These are phyloP conservation scores for Xenentodon cancila DNA, from an alignment of 2,797 vertebrate genomes.

Conservation along the genomic window DNA sequence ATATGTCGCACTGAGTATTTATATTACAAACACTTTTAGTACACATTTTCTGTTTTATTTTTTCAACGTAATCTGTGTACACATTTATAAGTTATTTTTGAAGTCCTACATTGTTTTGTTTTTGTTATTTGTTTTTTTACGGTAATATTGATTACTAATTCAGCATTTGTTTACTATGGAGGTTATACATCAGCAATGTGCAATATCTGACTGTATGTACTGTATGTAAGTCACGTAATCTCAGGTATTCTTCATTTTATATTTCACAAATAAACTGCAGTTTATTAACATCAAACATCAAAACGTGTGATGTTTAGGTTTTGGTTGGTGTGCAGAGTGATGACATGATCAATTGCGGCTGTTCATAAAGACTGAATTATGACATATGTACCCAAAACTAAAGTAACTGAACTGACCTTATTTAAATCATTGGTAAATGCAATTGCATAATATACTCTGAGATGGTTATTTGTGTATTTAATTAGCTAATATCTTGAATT, in stretches of 20 bases:
- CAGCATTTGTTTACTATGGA: conserved; percentile 33
- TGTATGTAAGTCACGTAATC: conserved; percentile 42
- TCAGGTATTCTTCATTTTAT: conserved; percentile 58
- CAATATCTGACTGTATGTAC: conserved; percentile 47
- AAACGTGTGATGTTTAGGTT: conserved; percentile 9
- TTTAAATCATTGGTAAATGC: neutral
- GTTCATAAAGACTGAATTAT: neutral
- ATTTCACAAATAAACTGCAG: conserved; percentile 47
- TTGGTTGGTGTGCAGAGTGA: neutral
- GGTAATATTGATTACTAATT: conserved; percentile 26
- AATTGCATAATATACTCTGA: neutral
- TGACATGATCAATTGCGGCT: neutral
- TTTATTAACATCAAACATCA: too few species aligned
- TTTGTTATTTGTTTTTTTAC: conserved; percentile 6
- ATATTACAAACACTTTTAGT: conserved; percentile 36
- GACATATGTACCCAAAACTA: neutral
- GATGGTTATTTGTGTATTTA: neutral
- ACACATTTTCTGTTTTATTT: conserved; percentile 9
- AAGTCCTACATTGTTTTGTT: neutral
- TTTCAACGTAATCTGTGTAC: conserved; percentile 3
- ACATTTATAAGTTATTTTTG: conserved; percentile 11
- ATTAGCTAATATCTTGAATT: neutral
- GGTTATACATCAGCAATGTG: conserved; percentile 43
- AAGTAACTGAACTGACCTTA: neutral
- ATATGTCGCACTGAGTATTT: conserved; percentile 64